Conservation (phyloP, 92 coral and sea anemone species). For the Porites rus region DNA sequence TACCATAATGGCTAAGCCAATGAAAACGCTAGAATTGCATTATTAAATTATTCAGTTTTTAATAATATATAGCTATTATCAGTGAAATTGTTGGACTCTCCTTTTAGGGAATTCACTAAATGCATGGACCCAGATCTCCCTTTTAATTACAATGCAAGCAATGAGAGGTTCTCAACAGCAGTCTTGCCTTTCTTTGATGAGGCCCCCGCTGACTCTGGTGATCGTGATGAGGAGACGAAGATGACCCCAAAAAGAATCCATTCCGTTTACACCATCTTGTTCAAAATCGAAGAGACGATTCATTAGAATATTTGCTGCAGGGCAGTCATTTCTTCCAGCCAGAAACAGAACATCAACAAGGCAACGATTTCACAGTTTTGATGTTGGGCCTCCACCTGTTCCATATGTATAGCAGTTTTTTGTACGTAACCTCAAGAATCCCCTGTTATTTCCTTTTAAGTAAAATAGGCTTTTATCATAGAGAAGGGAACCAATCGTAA, state of each 20-base stretch:
- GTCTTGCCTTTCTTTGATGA: slow-evolving; percentile 38
- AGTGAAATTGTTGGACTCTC: no score
- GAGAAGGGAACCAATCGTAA: no score
- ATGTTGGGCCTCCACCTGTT: slow-evolving; percentile 37
- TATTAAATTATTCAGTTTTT: no score
- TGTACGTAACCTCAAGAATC: no score
- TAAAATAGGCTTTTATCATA: no score
- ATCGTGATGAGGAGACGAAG: slow-evolving; percentile 1
- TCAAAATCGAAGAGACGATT: slow-evolving; percentile 21
- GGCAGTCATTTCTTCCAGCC: slow-evolving; percentile 38
- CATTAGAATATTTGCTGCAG: slow-evolving; percentile 33
- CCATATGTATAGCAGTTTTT: no score
- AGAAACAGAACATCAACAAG: slow-evolving; percentile 19
- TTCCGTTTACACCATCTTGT: slow-evolving; percentile 22
- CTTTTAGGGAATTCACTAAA: slow-evolving; percentile 34
- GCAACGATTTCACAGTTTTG: slow-evolving; percentile 34
- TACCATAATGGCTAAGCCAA: no score
- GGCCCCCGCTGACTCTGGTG: slow-evolving; percentile 3
- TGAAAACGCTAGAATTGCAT: no score
- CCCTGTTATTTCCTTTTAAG: no score
- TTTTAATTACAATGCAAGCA: slow-evolving; percentile 9
- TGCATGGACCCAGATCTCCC: slow-evolving; percentile 51
- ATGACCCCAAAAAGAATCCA: slow-evolving; percentile 16
- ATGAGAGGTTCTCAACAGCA: slow-evolving; percentile 39
- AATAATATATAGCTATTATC: no score